Base-by-base conservation (phyloP, 2,113 vertebrate genomes). In the Eclectus roratus region DNA sequence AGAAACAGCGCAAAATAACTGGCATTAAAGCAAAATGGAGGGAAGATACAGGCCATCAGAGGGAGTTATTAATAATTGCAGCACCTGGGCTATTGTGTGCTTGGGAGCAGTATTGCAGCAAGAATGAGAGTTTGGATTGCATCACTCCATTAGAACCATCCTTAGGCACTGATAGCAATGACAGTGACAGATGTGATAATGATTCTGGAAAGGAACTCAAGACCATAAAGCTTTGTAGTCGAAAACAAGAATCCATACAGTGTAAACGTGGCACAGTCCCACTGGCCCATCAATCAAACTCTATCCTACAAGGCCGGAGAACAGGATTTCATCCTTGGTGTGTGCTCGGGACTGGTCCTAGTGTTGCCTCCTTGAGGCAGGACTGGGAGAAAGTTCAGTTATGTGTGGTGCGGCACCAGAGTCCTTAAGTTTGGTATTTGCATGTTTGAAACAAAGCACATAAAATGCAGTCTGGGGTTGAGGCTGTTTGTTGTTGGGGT, bases 61-160 rank as follows among this genome's bases (percentile, higher is more conserved):
- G 88, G 83, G 76, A 80, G 88, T 86, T 90, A 93, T 85, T 94
- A 93, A 92, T 93, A 92, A 96, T 86, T 90, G 79, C 65, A 92
- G 88, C 85, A 94, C 93, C 90, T 86, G 95, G 82, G 44, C 88
- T 55, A 55, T 65, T 27, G 37, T 68, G 82, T 94, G 79, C 79
- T 90, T 77, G 90, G 92, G 90, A 95, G 72, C 88, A 84, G 80
- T 83, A 92, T 91, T 96, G 95, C 92, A 94, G 82, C 69, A 93
- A 78, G 93, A 88, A 74, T 17, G 33, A 92, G 76, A 37, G 79
- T 53, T 63, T 77, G 87, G 87, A 88, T 91, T 85, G 69, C 81
- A 88, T 85, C 50, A 68, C 65, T 83, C 90, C 85, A 49, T 93
- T 88, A 91, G 46, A 95, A 90, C 60, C 77, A 92, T 90, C 82